phyloP scores from a whole-genome alignment of 2,113 vertebrate species.

The Probosciger aterrimus region DNA sequence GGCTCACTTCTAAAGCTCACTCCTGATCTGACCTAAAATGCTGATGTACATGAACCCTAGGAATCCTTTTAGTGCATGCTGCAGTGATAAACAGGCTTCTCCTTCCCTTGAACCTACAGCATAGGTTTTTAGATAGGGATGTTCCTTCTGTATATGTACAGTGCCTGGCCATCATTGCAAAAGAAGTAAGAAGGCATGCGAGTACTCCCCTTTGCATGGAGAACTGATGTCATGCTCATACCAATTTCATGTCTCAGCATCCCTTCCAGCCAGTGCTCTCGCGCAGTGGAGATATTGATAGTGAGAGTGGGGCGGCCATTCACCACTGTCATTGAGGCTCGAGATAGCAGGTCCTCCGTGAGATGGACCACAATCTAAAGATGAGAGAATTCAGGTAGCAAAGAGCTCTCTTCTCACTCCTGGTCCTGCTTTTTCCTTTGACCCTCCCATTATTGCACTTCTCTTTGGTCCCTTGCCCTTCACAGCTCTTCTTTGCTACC shows the following conservation, averaged over 20 bases:
- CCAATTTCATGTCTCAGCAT: slow-evolving; percentile 94
- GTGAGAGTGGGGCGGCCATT: slow-evolving; percentile 89
- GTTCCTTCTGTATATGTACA: background rate
- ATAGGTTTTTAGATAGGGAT: background rate
- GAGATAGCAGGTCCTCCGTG: slow-evolving; percentile 91
- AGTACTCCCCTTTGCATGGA: background rate
- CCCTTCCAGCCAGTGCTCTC: slow-evolving; percentile 94
- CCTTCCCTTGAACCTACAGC: background rate
- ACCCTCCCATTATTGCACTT: background rate
- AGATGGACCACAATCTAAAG: slow-evolving; percentile 89
- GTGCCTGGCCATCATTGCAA: background rate
- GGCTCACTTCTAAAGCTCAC: background rate
- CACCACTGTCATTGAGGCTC: slow-evolving; percentile 93
- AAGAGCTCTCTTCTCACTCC: background rate
- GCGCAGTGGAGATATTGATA: slow-evolving; percentile 85
- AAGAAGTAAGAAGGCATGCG: background rate
- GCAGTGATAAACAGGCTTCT: background rate
- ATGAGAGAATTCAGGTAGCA: slow-evolving; percentile 1
- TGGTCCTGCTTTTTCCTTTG: background rate
- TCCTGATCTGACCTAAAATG: background rate
- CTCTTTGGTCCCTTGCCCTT: background rate
- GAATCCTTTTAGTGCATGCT: background rate
- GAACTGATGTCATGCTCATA: slow-evolving; percentile 21
- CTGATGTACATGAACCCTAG: background rate
- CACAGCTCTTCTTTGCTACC: background rate